Evolutionary conservation across 2,797 vertebrate genomes (phyloP).

Genomic region (Melanotaenia trifasciata): DNA sequence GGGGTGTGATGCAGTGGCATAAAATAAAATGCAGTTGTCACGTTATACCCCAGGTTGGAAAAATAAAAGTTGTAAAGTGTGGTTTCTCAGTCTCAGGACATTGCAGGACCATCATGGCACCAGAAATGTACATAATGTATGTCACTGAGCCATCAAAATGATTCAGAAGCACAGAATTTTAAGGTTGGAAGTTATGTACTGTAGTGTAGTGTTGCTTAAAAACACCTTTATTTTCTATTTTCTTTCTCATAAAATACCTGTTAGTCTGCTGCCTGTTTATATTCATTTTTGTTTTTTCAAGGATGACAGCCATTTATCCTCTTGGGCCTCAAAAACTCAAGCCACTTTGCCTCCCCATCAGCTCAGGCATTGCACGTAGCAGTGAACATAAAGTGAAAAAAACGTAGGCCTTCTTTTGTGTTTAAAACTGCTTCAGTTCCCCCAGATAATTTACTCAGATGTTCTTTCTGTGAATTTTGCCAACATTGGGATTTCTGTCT

Average conservation of each 20-base stretch:
- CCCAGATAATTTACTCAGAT: not conserved
- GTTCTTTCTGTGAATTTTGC: not conserved
- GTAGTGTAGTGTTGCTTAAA: too few species aligned
- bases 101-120: too few species aligned
- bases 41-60: too few species aligned
- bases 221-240: too few species aligned
- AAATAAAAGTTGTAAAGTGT: too few species aligned
- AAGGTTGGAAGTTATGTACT: too few species aligned
- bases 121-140: too few species aligned
- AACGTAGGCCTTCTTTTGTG: not conserved
- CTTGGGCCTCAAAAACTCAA: conserved; percentile 33
- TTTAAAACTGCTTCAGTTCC: not conserved
- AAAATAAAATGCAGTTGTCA: too few species aligned
- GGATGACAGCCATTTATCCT: conserved; percentile 40
- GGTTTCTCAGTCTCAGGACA: too few species aligned
- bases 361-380: conserved; percentile 1
- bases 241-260: not conserved
- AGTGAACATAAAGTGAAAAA: not conserved
- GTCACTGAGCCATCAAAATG: too few species aligned
- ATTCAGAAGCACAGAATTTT: too few species aligned
- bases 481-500: conserved; percentile 2
- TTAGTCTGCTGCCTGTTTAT: conserved; percentile 24
- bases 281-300: conserved; percentile 1
- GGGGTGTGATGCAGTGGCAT: too few species aligned
- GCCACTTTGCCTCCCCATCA: conserved; percentile 14